phyloP scores from a whole-genome alignment of 2,797 vertebrate genomes.

The Mus spretus region DNA sequence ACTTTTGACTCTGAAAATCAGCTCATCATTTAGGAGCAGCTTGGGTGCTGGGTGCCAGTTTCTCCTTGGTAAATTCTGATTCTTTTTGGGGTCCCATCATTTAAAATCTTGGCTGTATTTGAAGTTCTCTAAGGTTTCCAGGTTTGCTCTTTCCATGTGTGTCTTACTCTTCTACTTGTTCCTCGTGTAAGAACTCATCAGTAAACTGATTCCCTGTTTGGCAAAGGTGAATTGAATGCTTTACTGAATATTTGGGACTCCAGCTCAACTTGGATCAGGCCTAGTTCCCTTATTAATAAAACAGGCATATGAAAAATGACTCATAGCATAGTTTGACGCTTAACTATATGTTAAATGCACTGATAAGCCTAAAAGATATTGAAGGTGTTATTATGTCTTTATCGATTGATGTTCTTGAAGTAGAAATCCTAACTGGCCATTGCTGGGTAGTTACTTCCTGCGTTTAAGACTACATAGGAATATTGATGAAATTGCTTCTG shows the following conservation, averaged over 20 bases:
- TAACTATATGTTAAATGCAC: constrained; percentile 33
- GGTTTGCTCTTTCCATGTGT: background rate
- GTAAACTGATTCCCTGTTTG: background rate
- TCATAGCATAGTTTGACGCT: constrained; percentile 20
- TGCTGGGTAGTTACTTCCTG: background rate
- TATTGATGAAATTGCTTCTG: constrained; percentile 30
- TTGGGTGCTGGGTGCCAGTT: background rate
- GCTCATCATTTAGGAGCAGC: background rate
- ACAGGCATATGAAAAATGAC: background rate
- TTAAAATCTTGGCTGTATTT: constrained; percentile 36
- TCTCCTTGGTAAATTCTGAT: background rate
- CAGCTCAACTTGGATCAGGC: background rate
- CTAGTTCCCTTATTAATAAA: background rate
- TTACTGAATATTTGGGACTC: constrained; percentile 18
- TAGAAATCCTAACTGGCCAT: background rate
- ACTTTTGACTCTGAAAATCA: constrained; percentile 38
- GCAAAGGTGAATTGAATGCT: constrained; percentile 11
- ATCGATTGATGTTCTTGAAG: constrained; percentile 9
- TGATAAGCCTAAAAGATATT: constrained; percentile 41
- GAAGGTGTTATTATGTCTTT: constrained; percentile 45
- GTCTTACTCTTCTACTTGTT: background rate
- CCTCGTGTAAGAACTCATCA: background rate
- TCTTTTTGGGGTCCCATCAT: background rate
- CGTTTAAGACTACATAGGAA: background rate
- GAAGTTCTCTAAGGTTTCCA: constrained; percentile 36